Conservation (phyloP, 2,797 vertebrate genomes). For the Darevskia nairensis region DNA sequence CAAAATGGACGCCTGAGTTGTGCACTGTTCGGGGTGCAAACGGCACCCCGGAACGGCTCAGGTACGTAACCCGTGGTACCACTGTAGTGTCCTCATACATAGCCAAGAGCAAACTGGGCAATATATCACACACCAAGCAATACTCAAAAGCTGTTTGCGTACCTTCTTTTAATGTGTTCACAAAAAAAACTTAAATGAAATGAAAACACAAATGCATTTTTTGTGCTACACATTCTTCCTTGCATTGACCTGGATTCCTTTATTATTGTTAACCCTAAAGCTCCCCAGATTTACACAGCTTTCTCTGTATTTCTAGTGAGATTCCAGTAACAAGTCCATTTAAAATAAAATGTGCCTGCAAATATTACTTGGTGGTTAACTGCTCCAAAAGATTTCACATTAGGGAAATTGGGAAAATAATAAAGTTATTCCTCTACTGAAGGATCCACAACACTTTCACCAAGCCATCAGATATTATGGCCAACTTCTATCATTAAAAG, state of each 20-base stretch:
- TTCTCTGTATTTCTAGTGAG: constrained; percentile 61
- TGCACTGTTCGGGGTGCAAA: no score
- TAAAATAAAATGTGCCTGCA: constrained; percentile 41
- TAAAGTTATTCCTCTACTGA: constrained; percentile 23
- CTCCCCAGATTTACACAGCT: constrained; percentile 55
- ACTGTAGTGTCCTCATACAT: background rate
- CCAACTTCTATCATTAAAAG: constrained; percentile 45
- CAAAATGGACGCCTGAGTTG: no score
- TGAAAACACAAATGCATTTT: constrained; percentile 72
- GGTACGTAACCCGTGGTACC: no score
- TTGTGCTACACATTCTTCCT: constrained; percentile 66
- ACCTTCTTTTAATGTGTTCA: constrained; percentile 77
- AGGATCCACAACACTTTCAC: constrained; percentile 49
- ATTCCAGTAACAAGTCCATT: constrained; percentile 39
- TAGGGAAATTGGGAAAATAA: constrained; percentile 30
- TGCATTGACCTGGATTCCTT: constrained; percentile 55
- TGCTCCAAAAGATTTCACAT: constrained; percentile 32
- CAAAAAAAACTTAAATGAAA: constrained; percentile 75
- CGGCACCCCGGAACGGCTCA: no score
- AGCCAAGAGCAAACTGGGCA: background rate
- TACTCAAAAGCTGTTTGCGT: constrained; percentile 19
- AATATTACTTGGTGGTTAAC: constrained; percentile 48
- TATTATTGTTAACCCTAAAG: constrained; percentile 48
- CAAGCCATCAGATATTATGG: constrained; percentile 51
- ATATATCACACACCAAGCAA: background rate